Percentiles rank a stretch among this genome's conserved stretches.
Evolutionary conservation across 1,140 invertebrate species (phyloP).

Genomic region (Atta cephalotes): DNA sequence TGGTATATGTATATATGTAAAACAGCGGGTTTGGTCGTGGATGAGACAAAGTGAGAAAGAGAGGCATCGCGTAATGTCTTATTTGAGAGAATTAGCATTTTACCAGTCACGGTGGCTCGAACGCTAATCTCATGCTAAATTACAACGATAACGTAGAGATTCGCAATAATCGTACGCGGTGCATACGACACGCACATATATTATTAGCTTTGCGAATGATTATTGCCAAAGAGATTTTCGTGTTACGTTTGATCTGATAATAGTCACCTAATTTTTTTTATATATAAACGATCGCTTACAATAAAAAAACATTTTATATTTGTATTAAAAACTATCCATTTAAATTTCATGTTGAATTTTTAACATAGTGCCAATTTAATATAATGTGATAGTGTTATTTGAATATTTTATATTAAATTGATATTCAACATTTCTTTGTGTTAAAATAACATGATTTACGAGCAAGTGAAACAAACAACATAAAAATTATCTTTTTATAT

Average conservation of each 20-base stretch:
- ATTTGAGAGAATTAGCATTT: conserved; percentile 52
- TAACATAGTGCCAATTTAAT: too few species aligned
- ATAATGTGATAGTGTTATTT: too few species aligned
- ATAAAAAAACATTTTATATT: too few species aligned
- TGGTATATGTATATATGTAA: neutral
- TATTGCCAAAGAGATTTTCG: neutral
- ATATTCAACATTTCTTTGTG: too few species aligned
- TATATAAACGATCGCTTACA: too few species aligned
- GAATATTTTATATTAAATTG: too few species aligned
- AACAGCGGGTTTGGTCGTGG: conserved; percentile 1
- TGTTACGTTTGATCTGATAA: neutral
- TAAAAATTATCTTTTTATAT: too few species aligned
- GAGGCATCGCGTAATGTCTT: conserved; percentile 34
- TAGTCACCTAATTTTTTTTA: too few species aligned
- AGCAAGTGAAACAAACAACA: too few species aligned
- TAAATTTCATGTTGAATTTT: too few species aligned
- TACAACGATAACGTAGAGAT: neutral
- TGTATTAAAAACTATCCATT: too few species aligned
- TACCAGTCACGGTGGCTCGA: conserved; percentile 14
- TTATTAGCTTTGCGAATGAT: neutral
- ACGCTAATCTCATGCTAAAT: conserved; percentile 31
- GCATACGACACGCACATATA: neutral
- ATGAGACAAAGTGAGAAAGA: neutral
- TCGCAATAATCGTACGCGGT: neutral
- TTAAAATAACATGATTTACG: too few species aligned